These are phyloP conservation scores for Sardina pilchardus DNA, from an alignment of 2,113 vertebrate species.

Conservation along the genomic window DNA sequence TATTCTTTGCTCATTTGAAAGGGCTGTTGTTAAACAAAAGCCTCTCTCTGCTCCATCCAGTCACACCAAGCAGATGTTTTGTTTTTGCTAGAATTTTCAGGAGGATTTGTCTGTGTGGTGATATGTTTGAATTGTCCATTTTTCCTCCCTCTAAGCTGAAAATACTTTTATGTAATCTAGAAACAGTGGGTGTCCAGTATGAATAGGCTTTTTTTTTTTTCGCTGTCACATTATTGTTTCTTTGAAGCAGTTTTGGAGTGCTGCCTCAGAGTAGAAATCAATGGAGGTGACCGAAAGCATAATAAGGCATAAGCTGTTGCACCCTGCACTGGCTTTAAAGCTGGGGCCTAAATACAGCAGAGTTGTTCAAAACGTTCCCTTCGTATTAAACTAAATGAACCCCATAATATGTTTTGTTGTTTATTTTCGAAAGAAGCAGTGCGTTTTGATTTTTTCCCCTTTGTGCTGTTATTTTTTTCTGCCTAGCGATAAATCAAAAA, in stretches of 20 bases:
- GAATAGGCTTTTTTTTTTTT: slow-evolving; percentile 42
- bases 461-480: slow-evolving; percentile 55
- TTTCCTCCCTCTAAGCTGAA: slow-evolving; percentile 43
- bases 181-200: slow-evolving; percentile 51
- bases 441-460: not conserved
- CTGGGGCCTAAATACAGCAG: not conserved
- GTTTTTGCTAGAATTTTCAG: slow-evolving; percentile 55
- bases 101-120: slow-evolving; percentile 55
- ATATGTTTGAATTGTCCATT: slow-evolving; percentile 52
- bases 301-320: not conserved
- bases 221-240: slow-evolving; percentile 32
- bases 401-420: slow-evolving; percentile 19
- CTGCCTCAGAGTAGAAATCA: not conserved
- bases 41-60: slow-evolving; percentile 20
- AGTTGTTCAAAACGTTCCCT: not conserved
- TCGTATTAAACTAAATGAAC: not conserved
- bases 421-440: slow-evolving; percentile 39
- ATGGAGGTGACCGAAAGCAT: not conserved
- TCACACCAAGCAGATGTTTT: slow-evolving; percentile 52
- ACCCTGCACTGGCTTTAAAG: not conserved
- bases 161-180: slow-evolving; percentile 51
- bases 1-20: slow-evolving; percentile 51
- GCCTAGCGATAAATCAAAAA: slow-evolving; percentile 36
- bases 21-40: slow-evolving; percentile 48
- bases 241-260: slow-evolving; percentile 11